Evolutionary conservation across 1,140 invertebrate genomes (phyloP).

Genomic region (Lepidotrigona ventralis): DNA sequence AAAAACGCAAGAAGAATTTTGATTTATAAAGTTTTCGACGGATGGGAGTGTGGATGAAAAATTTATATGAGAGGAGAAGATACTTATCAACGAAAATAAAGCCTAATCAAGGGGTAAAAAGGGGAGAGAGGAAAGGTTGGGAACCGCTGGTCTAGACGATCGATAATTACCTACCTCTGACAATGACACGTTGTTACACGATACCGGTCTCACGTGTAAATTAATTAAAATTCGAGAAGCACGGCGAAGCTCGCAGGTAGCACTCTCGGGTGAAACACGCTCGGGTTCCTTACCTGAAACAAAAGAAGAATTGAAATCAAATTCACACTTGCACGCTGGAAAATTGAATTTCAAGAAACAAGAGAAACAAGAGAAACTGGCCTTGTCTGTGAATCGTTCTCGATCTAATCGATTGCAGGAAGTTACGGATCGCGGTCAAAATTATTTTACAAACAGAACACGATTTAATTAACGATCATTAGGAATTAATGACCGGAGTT

Average conservation of each 20-base stretch:
- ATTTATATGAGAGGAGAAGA: too few relatives aligned
- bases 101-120: too few relatives aligned
- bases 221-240: neutral
- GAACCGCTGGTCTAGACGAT: neutral
- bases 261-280: too few relatives aligned
- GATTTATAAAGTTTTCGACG: too few relatives aligned
- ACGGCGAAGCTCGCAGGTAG: neutral
- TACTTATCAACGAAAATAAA: too few relatives aligned
- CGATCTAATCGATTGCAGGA: too few relatives aligned
- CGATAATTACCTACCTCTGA: slow-evolving; percentile 6
- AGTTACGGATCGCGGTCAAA: neutral
- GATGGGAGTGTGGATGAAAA: too few relatives aligned
- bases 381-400: neutral
- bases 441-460: neutral
- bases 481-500: neutral
- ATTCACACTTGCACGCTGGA: too few relatives aligned
- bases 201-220: neutral
- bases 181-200: neutral
- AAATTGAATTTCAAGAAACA: too few relatives aligned
- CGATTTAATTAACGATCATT: neutral
- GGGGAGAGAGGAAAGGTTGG: too few relatives aligned
- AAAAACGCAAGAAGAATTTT: too few relatives aligned
- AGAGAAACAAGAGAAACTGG: too few relatives aligned
- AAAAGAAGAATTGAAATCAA: neutral
- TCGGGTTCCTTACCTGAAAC: slow-evolving; percentile 5